phyloP scores from a whole-genome alignment of 2,797 vertebrate genomes.

The Esox lucius region DNA sequence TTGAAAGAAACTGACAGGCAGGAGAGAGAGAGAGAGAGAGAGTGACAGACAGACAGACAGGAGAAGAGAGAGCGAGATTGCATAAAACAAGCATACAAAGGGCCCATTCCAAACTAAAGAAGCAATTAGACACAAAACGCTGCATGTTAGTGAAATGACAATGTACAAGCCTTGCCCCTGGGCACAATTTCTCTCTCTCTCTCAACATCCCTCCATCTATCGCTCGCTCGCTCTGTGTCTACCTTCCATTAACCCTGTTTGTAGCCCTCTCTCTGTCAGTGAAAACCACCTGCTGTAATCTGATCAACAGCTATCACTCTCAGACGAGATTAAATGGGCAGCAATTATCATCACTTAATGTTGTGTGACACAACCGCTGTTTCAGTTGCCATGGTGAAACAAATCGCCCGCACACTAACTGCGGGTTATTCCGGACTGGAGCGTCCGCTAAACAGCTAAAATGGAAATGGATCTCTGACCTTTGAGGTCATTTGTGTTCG shows the following conservation, averaged over 20 bases:
- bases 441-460: too few species aligned
- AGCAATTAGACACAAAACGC: constrained; percentile 34
- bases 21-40: too few species aligned
- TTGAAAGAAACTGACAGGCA: too few species aligned
- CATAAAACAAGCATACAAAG: constrained; percentile 24
- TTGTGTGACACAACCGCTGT: too few species aligned
- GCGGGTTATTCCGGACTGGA: too few species aligned
- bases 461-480: too few species aligned
- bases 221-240: neutral
- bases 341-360: neutral
- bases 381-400: too few species aligned
- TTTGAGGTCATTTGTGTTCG: too few species aligned
- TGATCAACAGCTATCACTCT: neutral
- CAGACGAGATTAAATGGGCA: too few species aligned
- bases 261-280: neutral
- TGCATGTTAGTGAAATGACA: constrained; percentile 8
- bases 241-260: neutral
- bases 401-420: too few species aligned
- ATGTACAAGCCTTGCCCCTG: constrained; percentile 6
- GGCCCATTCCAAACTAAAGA: constrained; percentile 27
- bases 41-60: too few species aligned
- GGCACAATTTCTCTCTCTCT: constrained; percentile 4
- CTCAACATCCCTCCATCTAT: constrained; percentile 2
- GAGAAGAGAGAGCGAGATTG: neutral
- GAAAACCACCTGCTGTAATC: neutral